A percentile compares a stretch with the other conserved stretches of the same genome.
phyloP scores from a whole-genome alignment of 1,140 invertebrate species.

The Atopsyche davidsoni region DNA sequence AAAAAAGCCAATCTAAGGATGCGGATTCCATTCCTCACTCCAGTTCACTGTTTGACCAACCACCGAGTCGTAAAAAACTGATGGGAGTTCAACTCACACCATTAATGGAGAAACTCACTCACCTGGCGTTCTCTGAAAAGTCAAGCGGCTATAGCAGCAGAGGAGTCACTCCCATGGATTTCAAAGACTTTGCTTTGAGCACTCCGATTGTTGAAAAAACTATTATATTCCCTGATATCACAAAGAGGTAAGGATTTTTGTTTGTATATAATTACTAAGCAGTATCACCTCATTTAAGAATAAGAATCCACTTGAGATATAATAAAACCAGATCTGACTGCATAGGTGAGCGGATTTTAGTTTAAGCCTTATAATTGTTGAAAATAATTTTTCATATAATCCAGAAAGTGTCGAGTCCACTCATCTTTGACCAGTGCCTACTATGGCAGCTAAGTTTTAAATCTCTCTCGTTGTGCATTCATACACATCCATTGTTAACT shows the following conservation, averaged over 20 bases:
- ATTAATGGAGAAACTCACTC: constrained; percentile 71
- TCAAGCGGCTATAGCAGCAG: constrained; percentile 62
- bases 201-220: constrained; percentile 25
- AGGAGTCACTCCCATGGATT: constrained; percentile 60
- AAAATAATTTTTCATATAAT: too few species aligned
- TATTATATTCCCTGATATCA: constrained; percentile 15
- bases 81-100: constrained; percentile 66
- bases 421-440: too few species aligned
- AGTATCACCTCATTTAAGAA: too few species aligned
- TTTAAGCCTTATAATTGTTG: too few species aligned
- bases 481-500: too few species aligned
- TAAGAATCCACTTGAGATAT: too few species aligned
- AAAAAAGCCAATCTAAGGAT: constrained; percentile 14
- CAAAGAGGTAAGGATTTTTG: constrained; percentile 29
- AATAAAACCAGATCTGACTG: too few species aligned
- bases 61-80: constrained; percentile 47
- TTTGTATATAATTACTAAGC: constrained; percentile 1
- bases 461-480: too few species aligned
- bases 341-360: too few species aligned
- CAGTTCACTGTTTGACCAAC: constrained; percentile 40
- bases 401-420: too few species aligned
- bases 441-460: too few species aligned
- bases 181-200: constrained; percentile 45
- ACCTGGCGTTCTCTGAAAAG: constrained; percentile 62
- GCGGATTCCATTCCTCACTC: constrained; percentile 36